Evolutionary conservation across 2,113 vertebrate species (phyloP).

Genomic region (Gymnarchus niloticus): DNA sequence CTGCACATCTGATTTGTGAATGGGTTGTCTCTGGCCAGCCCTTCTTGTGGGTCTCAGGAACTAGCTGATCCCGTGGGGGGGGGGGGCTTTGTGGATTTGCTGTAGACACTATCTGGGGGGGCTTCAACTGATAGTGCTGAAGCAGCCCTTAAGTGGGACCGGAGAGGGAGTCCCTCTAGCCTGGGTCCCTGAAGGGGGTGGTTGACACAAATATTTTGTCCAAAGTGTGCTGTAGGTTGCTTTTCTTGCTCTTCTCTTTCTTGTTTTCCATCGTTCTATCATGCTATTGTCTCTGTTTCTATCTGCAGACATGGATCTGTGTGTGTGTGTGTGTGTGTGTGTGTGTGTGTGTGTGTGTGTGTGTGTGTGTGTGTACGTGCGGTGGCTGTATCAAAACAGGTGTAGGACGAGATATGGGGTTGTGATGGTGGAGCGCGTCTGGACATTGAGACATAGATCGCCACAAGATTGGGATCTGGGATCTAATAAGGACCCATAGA

Average conservation of each 20-base stretch:
- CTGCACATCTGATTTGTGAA: neutral
- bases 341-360: constrained; percentile 43
- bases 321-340: constrained; percentile 30
- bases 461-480: constrained; percentile 53
- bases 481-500: constrained; percentile 62
- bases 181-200: neutral
- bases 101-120: neutral
- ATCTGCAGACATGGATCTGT: constrained; percentile 36
- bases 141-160: no score
- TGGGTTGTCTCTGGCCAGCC: neutral
- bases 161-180: neutral
- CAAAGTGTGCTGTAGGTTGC: constrained; percentile 46
- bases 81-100: neutral
- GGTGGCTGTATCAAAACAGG: neutral
- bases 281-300: constrained; percentile 24
- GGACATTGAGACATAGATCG: constrained; percentile 46
- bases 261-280: constrained; percentile 28
- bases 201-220: neutral
- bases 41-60: neutral
- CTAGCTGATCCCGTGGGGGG: neutral
- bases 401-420: constrained; percentile 39
- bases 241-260: constrained; percentile 28
- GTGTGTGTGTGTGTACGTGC: neutral
- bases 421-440: constrained; percentile 35
- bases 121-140: neutral